phyloP scores from a whole-genome alignment of 2,113 vertebrate genomes.

The Hypocryptadius cinnamomeus region DNA sequence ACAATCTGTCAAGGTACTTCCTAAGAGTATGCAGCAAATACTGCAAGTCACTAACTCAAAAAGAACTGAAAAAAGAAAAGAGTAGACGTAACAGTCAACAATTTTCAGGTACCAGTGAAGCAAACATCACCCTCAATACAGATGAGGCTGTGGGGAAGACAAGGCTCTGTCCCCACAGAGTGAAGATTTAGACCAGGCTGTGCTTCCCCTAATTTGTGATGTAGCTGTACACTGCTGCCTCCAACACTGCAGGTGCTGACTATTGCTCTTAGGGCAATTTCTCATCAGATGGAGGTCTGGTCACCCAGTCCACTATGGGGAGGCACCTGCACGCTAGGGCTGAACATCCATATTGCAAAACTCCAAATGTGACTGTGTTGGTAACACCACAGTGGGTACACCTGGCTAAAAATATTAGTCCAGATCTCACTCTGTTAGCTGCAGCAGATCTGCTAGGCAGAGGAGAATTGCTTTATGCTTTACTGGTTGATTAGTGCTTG shows the following conservation, averaged over 20 bases:
- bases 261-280: not conserved
- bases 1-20: not conserved
- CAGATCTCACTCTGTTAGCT: not conserved
- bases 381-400: not conserved
- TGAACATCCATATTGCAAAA: not conserved
- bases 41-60: not conserved
- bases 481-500: not conserved
- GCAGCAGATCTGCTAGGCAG: not conserved
- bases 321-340: not conserved
- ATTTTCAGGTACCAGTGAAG: not conserved
- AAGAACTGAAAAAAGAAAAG: not conserved
- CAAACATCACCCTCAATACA: not conserved
- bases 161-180: not conserved
- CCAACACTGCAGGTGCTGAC: not conserved
- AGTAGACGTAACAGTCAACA: not conserved
- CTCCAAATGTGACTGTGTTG: not conserved
- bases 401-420: rapidly evolving
- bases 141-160: not conserved
- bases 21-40: not conserved
- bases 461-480: not conserved
- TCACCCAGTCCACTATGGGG: not conserved
- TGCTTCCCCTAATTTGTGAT: not conserved
- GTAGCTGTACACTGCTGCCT: not conserved
- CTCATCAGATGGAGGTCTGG: not conserved
- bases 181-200: not conserved